These are phyloP conservation scores for Recurvirostra avosetta DNA, from an alignment of 2,113 vertebrate species.

Conservation along the genomic window DNA sequence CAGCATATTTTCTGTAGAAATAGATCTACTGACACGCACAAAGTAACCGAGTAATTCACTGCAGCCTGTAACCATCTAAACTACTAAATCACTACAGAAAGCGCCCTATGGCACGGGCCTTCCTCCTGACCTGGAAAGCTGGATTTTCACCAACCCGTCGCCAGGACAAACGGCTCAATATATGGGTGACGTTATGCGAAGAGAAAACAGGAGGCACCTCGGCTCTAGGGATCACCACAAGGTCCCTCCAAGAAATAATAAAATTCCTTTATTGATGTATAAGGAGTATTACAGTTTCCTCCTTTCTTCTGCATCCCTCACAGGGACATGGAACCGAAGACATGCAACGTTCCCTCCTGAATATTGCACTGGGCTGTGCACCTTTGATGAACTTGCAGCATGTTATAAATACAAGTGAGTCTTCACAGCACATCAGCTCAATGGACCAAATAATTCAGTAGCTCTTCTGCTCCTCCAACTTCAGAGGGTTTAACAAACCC, in stretches of 20 bases:
- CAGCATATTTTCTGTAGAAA: background rate
- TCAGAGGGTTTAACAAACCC: background rate
- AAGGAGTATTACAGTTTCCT: background rate
- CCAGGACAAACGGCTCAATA: background rate
- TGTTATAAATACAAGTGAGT: background rate
- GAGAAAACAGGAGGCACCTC: background rate
- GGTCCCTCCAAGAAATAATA: background rate
- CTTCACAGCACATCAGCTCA: background rate
- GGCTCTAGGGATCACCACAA: background rate
- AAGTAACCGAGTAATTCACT: background rate
- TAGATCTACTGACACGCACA: background rate
- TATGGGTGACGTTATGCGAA: background rate
- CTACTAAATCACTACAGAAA: background rate
- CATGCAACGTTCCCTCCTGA: rapidly evolving
- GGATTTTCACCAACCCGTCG: background rate
- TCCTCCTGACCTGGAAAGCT: background rate
- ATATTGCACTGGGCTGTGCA: background rate
- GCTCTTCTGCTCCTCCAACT: background rate
- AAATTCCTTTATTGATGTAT: background rate
- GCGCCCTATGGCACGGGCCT: background rate
- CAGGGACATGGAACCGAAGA: rapidly evolving
- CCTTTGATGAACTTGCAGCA: background rate
- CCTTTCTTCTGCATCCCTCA: background rate
- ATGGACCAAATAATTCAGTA: background rate
- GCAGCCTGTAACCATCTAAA: background rate